Percentiles rank a stretch among this genome's conserved stretches.
phyloP scores from a whole-genome alignment of 2,113 vertebrate genomes.

The Cephalopterus ornatus region DNA sequence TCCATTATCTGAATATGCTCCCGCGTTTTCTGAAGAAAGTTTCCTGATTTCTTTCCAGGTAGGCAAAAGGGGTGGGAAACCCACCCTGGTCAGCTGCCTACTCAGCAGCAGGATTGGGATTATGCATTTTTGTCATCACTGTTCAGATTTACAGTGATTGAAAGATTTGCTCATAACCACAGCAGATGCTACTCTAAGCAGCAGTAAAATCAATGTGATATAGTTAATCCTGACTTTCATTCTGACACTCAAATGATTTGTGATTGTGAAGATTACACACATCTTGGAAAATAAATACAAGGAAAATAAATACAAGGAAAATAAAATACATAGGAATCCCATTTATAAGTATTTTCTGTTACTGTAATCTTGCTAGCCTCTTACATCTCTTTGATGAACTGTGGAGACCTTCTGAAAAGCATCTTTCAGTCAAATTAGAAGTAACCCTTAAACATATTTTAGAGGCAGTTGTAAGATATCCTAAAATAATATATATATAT shows the following conservation, averaged over 20 bases:
- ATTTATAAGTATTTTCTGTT: not conserved
- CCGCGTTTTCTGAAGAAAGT: not conserved
- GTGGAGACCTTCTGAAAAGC: not conserved
- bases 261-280: not conserved
- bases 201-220: conserved; percentile 26
- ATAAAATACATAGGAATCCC: too few species aligned
- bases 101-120: not conserved
- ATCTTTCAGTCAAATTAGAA: not conserved
- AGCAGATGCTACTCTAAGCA: not conserved
- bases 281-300: not conserved
- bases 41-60: not conserved
- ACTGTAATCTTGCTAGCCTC: not conserved
- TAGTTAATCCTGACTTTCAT: conserved; percentile 26
- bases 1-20: not conserved
- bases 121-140: not conserved
- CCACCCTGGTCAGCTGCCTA: not conserved
- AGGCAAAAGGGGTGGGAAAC: not conserved
- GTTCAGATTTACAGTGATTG: not conserved
- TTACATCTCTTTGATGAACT: not conserved
- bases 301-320: conserved; percentile 6
- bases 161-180: not conserved
- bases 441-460: not conserved
- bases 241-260: not conserved
- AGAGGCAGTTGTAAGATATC: not conserved
- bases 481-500: not conserved